These are phyloP conservation scores for Pygocentrus nattereri DNA, from an alignment of 2,797 vertebrate species.

Conservation along the genomic window DNA sequence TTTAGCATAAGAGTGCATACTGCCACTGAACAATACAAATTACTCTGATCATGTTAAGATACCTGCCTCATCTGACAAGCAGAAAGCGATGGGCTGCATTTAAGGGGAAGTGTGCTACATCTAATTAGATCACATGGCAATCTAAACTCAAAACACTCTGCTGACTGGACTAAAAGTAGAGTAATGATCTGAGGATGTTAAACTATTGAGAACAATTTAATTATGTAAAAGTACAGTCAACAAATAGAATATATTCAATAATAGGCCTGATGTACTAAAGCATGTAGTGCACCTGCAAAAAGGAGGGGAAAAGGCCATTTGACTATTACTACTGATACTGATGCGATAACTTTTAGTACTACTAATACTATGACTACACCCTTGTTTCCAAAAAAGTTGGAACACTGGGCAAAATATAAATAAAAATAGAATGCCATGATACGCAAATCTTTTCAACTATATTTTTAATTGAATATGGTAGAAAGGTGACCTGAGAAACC, in stretches of 20 bases:
- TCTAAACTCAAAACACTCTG: slow-evolving; percentile 68
- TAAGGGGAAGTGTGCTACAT: slow-evolving; percentile 49
- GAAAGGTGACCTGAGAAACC: no score
- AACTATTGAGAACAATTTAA: slow-evolving; percentile 49
- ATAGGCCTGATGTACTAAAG: not conserved
- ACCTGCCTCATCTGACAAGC: slow-evolving; percentile 37
- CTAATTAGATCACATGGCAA: slow-evolving; percentile 70
- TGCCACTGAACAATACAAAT: slow-evolving; percentile 56
- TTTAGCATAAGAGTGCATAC: slow-evolving; percentile 56
- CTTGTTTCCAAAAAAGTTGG: no score
- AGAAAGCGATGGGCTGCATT: slow-evolving; percentile 51
- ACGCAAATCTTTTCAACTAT: no score
- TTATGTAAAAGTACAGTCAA: slow-evolving; percentile 37
- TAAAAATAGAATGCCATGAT: no score
- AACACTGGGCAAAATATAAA: no score
- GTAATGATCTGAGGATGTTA: slow-evolving; percentile 37
- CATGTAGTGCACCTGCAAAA: no score
- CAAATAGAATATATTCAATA: slow-evolving; percentile 2
- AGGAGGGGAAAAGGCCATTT: no score
- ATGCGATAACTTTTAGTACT: no score
- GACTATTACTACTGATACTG: no score
- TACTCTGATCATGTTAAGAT: slow-evolving; percentile 58
- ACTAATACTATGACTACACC: no score
- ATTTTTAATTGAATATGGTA: no score
- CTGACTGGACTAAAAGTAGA: slow-evolving; percentile 64